A percentile compares a stretch with the other conserved stretches of the same genome.
Conservation (phyloP, 2,888 invertebrate genomes). For the Caenorhabditis parvicauda region DNA sequence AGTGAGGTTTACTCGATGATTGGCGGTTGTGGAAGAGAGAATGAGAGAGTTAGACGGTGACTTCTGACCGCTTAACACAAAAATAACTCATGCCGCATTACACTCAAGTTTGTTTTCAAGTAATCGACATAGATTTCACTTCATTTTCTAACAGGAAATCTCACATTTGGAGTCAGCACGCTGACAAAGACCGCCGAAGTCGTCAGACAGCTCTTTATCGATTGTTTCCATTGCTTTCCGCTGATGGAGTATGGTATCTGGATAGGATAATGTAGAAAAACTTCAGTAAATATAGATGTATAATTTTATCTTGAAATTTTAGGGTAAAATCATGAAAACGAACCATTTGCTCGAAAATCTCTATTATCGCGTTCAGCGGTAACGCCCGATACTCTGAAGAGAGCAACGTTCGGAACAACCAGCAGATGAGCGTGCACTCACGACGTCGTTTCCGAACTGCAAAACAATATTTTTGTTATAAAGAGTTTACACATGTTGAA, state of each 20-base stretch:
- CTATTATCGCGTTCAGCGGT: slow-evolving; percentile 40
- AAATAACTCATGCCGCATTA: no score
- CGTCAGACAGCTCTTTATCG: slow-evolving; percentile 40
- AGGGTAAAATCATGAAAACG: not conserved
- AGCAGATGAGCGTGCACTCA: slow-evolving; percentile 45
- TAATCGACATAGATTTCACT: no score
- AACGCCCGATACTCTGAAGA: slow-evolving; percentile 43
- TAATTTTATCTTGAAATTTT: not conserved
- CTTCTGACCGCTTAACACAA: no score
- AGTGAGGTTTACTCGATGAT: no score
- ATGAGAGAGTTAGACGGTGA: no score
- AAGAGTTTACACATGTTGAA: not conserved
- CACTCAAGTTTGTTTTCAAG: no score
- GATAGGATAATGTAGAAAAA: no score
- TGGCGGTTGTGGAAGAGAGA: no score
- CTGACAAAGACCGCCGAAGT: slow-evolving; percentile 41
- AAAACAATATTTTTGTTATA: slow-evolving; percentile 5
- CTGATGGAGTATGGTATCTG: no score
- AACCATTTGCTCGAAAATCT: slow-evolving; percentile 42
- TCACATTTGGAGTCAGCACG: slow-evolving; percentile 45
- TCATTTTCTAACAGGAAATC: slow-evolving; percentile 7
- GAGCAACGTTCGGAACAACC: slow-evolving; percentile 42
- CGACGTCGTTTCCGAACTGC: slow-evolving; percentile 34
- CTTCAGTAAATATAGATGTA: no score
- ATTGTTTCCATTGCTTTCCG: slow-evolving; percentile 22